Evolutionary conservation across 2,797 vertebrate genomes (phyloP), one percentile per base, ranked within the genome.

Genomic region (Microctenopoma steveboyesi): DNA sequence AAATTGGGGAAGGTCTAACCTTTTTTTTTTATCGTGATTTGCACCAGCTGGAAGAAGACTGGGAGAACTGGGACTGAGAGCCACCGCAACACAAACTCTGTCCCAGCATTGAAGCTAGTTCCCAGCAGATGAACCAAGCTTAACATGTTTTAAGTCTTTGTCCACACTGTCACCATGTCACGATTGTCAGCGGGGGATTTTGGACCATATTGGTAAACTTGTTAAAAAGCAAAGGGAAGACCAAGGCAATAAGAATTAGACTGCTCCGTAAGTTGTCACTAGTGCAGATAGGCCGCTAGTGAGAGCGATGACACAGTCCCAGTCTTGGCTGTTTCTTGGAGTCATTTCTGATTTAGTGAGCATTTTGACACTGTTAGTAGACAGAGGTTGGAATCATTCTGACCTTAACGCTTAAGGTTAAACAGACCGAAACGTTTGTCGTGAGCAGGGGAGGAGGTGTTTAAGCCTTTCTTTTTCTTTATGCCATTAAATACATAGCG

Each of bases 21-120:
- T 11, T 18, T 4, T 0, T 30, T 3, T 53, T 50, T 33, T 4
- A 0, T 7, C 30, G 7, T 33, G 3, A 0, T 4, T 53, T 50
- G 33, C 4, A 77, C 78, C 92, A 98, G 97, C 87, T 99, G 92
- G 98, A 98, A 3, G 97, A 95, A 81, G 97, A 99, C 84, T 99
- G 98, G 98, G 97, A 99, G 89, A 96, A 98, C 93, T 99, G 98
- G 98, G 96, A 98, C 65, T 99, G 90, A 94, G 79, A 55, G 78
- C 52, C 57, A 15, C 79, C 4, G 42, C 64, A 42, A 69, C 80
- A 61, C 48, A 2, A 79, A 84, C 77, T 60, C 64, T 79, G 72
- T 79, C 60, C 78, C 54, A 22, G 85, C 71, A 68, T 78, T 79
- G 69, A 90, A 90, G 80, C 81, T 76, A 72, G 86, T 90, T 88